These are phyloP conservation scores for Abramis brama DNA, from an alignment of 2,113 vertebrate species.

Conservation along the genomic window DNA sequence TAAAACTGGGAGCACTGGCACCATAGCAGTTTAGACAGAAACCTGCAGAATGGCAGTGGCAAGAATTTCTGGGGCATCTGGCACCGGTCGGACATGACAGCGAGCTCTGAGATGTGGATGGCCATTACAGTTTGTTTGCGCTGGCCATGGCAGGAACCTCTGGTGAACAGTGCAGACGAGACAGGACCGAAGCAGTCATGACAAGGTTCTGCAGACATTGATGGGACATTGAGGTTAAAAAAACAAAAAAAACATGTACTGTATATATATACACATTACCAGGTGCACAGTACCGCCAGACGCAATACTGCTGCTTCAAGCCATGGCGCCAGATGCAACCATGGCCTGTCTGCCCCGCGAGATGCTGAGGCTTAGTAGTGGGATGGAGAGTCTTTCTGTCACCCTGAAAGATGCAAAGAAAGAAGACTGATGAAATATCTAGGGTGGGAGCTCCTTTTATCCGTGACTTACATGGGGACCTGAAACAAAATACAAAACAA, in stretches of 20 bases:
- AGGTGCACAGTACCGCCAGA: not conserved
- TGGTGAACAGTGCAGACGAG: no score
- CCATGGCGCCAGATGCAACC: not conserved
- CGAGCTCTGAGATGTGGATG: no score
- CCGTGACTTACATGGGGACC: not conserved
- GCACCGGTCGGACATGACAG: not conserved
- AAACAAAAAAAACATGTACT: no score
- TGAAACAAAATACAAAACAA: not conserved
- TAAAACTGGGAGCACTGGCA: not conserved
- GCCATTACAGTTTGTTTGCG: no score
- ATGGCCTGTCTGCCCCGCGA: not conserved
- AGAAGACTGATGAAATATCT: not conserved
- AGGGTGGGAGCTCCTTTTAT: no score
- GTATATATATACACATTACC: not conserved
- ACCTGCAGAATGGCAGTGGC: not conserved
- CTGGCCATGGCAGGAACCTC: no score
- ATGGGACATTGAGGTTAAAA: no score
- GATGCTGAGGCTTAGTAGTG: not conserved
- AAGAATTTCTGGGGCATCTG: not conserved
- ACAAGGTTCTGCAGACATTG: no score
- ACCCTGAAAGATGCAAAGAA: no score
- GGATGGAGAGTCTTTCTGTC: conserved; percentile 1
- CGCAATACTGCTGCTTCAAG: not conserved
- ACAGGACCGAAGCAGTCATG: no score
- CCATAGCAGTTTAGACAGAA: not conserved